Base-by-base conservation (phyloP, 2,888 invertebrate genomes). In the Pristionchus exspectatus region DNA sequence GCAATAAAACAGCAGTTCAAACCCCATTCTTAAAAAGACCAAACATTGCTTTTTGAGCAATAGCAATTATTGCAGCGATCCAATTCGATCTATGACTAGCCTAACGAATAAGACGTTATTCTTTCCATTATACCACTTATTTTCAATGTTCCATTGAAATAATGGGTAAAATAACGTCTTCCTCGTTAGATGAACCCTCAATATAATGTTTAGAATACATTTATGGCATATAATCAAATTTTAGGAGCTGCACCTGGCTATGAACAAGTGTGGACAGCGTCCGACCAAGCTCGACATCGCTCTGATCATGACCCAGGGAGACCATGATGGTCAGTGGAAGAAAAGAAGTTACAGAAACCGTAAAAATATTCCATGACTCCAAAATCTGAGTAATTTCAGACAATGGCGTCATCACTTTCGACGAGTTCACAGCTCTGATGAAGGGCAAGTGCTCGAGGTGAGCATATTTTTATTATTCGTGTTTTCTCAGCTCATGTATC, bases 361-460 rank as follows among this genome's bases (percentile, higher is more conserved):
- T 16, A 50, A 54, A 54, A 50, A 44, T 56, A 56, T 10, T 56
- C 12, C 2, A 2, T 18, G 4, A 18, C 4, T 9, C 4, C 50
- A 74, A 72, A 18, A 66, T 69, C 59, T 21, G 30, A 63, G 16
- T 33, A 18, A 56, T 90, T 94, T 63, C 90, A 94, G 94, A 93
- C 84, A 94, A 94, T 91, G 95, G 95, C 24, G 93, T 94, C 84
- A 94, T 95, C 84, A 94, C 94, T 3, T 94, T 94, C 88, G 94
- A 95, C 90, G 95, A 95, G 90, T 95, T 95, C 90, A 91, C 93
- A 24, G 91, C 92, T 66, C 87, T 94, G 89, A 94, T 94, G 94
- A 91, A 92, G 87, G 92, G 92, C 50, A 74, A 54, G n/a, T 54
- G 30, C 38, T 21, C 59, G 33, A 88, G 87, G 87, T 88, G 27